phyloP scores from a whole-genome alignment of 2,113 vertebrate genomes.

The Mustelus asterias region DNA sequence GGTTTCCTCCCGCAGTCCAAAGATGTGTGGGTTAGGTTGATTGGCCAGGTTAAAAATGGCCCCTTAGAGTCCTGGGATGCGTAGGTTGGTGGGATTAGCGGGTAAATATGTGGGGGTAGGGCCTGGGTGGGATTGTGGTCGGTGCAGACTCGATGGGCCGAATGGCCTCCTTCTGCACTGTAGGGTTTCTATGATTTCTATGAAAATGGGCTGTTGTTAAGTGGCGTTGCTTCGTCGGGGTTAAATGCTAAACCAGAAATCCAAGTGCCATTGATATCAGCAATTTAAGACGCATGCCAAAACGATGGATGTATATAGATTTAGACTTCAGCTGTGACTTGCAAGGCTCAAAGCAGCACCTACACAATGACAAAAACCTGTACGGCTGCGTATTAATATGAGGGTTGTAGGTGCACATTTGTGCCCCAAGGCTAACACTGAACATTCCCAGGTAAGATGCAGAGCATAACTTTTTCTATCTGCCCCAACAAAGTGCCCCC shows the following conservation, averaged over 20 bases:
- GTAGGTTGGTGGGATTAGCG: too few species aligned
- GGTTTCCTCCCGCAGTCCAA: too few species aligned
- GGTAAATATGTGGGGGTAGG: too few species aligned
- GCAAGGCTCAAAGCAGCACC: not conserved
- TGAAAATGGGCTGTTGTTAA: not conserved
- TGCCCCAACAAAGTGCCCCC: not conserved
- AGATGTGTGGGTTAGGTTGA: too few species aligned
- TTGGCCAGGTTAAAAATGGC: too few species aligned
- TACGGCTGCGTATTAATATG: not conserved
- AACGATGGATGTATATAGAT: not conserved
- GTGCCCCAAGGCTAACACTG: not conserved
- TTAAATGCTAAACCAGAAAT: not conserved
- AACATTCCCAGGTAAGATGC: not conserved
- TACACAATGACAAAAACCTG: not conserved
- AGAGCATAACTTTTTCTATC: not conserved
- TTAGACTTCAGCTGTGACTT: not conserved
- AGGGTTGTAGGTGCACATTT: not conserved
- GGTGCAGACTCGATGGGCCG: too few species aligned
- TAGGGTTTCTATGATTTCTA: too few species aligned
- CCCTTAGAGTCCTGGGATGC: too few species aligned
- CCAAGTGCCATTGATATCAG: not conserved
- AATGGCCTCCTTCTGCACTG: too few species aligned
- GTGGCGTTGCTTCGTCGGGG: not conserved
- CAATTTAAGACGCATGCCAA: not conserved
- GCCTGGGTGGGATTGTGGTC: too few species aligned